These are phyloP conservation scores for Saccostrea echinata DNA, from an alignment of 1,140 invertebrate species.

Conservation along the genomic window DNA sequence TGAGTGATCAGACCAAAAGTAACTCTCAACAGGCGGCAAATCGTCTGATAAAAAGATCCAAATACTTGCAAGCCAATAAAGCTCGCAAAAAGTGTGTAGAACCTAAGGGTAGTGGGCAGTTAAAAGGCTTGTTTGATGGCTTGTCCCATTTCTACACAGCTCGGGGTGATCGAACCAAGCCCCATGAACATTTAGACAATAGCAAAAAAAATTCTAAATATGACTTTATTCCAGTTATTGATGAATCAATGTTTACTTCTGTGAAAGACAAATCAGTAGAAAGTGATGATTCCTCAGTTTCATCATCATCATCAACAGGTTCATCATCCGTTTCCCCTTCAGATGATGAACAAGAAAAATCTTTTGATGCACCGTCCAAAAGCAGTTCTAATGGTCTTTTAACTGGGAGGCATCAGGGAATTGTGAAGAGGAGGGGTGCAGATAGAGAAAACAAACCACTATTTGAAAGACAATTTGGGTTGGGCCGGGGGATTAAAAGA, in stretches of 20 bases:
- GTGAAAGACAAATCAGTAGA: conserved; percentile 35
- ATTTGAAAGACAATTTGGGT: conserved; percentile 35
- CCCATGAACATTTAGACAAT: conserved; percentile 57
- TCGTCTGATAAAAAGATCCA: conserved; percentile 75
- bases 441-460: conserved; percentile 43
- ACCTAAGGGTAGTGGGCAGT: conserved; percentile 83
- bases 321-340: not conserved
- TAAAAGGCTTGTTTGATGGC: conserved; percentile 90
- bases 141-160: conserved; percentile 91
- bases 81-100: conserved; percentile 64
- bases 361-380: not conserved
- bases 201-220: conserved; percentile 58
- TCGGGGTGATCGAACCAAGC: conserved; percentile 82
- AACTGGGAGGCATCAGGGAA: conserved; percentile 11
- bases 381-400: not conserved
- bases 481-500: conserved; percentile 44
- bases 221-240: conserved; percentile 46
- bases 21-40: conserved; percentile 75
- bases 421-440: conserved; percentile 55
- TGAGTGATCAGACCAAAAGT: conserved; percentile 63
- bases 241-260: conserved; percentile 46
- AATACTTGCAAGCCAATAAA: conserved; percentile 74
- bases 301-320: conserved; percentile 1
- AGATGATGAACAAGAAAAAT: conserved; percentile 28
- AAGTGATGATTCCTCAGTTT: conserved; percentile 40